phyloP scores from a whole-genome alignment of 2,113 vertebrate genomes.

The Caranx ignobilis region DNA sequence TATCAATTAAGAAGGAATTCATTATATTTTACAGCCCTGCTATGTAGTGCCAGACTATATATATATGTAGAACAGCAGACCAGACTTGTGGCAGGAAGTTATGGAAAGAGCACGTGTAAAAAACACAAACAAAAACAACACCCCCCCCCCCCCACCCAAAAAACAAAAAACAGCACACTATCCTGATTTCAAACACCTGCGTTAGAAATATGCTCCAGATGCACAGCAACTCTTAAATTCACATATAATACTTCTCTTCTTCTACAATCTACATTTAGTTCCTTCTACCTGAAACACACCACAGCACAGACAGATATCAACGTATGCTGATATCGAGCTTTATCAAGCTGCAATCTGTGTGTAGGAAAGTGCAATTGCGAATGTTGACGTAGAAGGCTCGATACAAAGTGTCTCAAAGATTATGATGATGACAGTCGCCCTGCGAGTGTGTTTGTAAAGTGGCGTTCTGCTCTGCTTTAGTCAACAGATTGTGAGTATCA shows the following conservation, averaged over 20 bases:
- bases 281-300: background rate
- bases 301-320: background rate
- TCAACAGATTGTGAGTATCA: conserved; percentile 56
- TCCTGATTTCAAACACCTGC: conserved; percentile 29
- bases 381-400: background rate
- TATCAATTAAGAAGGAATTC: background rate
- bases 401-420: conserved; percentile 27
- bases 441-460: conserved; percentile 39
- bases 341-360: background rate
- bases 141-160: background rate
- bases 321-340: background rate
- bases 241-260: background rate
- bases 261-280: background rate
- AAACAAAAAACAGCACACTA: background rate
- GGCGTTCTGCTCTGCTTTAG: conserved; percentile 32
- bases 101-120: conserved; percentile 38
- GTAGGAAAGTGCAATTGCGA: background rate
- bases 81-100: conserved; percentile 56
- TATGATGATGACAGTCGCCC: conserved; percentile 23
- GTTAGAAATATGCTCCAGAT: background rate
- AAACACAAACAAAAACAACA: background rate
- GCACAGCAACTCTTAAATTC: conserved; percentile 11
- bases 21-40: conserved; percentile 28
- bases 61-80: conserved; percentile 45
- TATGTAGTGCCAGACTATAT: conserved; percentile 37